These are phyloP conservation scores for Drosophila affinis DNA, from an alignment of 2,888 invertebrate genomes.

Conservation along the genomic window DNA sequence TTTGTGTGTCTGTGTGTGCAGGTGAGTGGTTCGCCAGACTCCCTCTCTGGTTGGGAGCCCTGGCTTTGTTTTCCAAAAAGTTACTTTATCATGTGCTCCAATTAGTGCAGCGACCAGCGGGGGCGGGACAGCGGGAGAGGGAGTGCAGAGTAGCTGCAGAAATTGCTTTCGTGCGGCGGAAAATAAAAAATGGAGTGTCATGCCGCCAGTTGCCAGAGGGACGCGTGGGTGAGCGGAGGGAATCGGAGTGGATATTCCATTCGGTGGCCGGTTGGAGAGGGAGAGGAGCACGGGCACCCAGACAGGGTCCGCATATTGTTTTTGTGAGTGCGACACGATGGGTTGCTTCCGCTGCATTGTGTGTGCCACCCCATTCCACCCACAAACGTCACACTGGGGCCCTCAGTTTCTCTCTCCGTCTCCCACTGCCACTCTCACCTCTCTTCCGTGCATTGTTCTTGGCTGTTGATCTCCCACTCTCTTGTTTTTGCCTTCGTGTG, in stretches of 20 bases:
- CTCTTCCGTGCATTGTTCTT: conserved; percentile 7
- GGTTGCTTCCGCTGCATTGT: conserved; percentile 61
- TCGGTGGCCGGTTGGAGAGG: conserved; percentile 1
- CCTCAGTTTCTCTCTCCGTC: conserved; percentile 28
- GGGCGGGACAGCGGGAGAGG: conserved; percentile 10
- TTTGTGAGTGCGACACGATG: conserved; percentile 52
- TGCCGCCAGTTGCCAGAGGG: conserved; percentile 64
- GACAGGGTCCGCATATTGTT: conserved; percentile 55
- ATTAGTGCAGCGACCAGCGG: conserved; percentile 56
- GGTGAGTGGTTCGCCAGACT: conserved; percentile 7
- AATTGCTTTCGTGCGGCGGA: conserved; percentile 62
- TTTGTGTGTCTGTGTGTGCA: conserved; percentile 27
- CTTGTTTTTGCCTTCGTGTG: conserved; percentile 20
- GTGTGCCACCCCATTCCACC: conserved; percentile 15
- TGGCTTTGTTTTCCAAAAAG: conserved; percentile 51
- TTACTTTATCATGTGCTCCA: conserved; percentile 76
- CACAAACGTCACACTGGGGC: conserved; percentile 18
- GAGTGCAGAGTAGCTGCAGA: conserved; percentile 10
- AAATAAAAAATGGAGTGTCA: conserved; percentile 79
- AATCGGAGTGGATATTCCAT: not conserved
- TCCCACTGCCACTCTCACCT: conserved; percentile 6
- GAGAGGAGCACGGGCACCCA: conserved; percentile 31
- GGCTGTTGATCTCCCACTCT: conserved; percentile 18
- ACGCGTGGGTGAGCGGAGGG: not conserved
- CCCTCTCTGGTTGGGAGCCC: not conserved